Percentiles rank a stretch among this genome's conserved stretches.
Evolutionary conservation across 2,888 invertebrate species (phyloP).

Genomic region (Drosophila helvetica): DNA sequence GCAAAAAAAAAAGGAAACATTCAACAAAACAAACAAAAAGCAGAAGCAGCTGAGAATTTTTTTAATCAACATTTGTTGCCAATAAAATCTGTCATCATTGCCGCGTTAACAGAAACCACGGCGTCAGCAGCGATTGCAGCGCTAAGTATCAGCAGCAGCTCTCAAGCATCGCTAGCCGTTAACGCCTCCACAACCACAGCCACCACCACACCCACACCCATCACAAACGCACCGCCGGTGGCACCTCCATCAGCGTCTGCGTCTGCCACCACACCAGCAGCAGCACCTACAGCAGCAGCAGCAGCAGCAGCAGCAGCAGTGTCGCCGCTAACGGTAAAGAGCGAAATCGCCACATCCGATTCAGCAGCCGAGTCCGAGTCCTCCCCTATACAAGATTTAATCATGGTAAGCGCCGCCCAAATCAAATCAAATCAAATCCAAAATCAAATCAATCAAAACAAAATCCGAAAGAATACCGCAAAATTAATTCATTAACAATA

Average conservation of each 20-base stretch:
- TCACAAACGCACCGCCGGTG: slow-evolving; percentile 48
- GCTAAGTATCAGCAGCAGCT: slow-evolving; percentile 79
- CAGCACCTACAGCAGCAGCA: slow-evolving; percentile 31
- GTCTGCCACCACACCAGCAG: slow-evolving; percentile 41
- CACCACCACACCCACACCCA: slow-evolving; percentile 39
- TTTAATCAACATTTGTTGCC: slow-evolving; percentile 76
- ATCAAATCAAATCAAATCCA: slow-evolving; percentile 47
- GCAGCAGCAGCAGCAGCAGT: slow-evolving; percentile 35
- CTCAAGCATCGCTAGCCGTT: slow-evolving; percentile 69
- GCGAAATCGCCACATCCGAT: slow-evolving; percentile 68
- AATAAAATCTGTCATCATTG: slow-evolving; percentile 80
- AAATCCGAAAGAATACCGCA: slow-evolving; percentile 17
- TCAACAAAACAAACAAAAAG: slow-evolving; percentile 17
- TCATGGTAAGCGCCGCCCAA: slow-evolving; percentile 82
- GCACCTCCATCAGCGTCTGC: slow-evolving; percentile 37
- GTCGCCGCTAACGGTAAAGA: slow-evolving; percentile 66
- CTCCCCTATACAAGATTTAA: slow-evolving; percentile 79
- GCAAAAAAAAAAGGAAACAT: slow-evolving; percentile 7
- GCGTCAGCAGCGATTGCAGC: slow-evolving; percentile 77
- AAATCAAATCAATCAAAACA: slow-evolving; percentile 48
- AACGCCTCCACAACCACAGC: slow-evolving; percentile 48
- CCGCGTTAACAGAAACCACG: slow-evolving; percentile 80
- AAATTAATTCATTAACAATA: slow-evolving; percentile 15
- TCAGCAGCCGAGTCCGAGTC: slow-evolving; percentile 72
- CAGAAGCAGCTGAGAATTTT: slow-evolving; percentile 53